Percentiles rank a stretch among this genome's conserved stretches.
Conservation (phyloP, 2,888 invertebrate genomes). For the Euphydryas editha region DNA sequence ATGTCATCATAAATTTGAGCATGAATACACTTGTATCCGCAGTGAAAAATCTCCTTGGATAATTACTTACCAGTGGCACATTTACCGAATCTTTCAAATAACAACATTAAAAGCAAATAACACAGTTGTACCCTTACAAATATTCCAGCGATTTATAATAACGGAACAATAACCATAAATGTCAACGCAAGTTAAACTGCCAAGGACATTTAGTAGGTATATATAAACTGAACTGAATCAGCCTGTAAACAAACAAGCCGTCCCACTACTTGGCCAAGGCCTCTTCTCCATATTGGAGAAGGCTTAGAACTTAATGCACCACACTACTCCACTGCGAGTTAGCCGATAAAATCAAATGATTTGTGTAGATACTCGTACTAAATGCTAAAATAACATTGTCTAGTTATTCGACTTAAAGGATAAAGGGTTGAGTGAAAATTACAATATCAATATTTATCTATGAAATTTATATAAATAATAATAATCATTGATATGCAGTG, state of each 20-base stretch:
- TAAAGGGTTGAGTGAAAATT: conserved; percentile 10
- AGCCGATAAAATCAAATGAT: neutral
- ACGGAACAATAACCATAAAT: no score
- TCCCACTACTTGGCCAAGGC: no score
- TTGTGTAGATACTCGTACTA: neutral
- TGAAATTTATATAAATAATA: conserved; percentile 24
- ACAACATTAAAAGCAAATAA: neutral
- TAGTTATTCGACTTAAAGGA: neutral
- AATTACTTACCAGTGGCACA: neutral
- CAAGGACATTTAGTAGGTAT: no score
- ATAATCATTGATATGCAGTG: conserved; percentile 28
- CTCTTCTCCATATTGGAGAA: no score
- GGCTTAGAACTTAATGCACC: no score
- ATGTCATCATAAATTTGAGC: no score
- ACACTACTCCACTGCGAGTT: no score
- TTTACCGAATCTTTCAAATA: neutral
- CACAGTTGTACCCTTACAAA: neutral
- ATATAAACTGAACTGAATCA: no score
- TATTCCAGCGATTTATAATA: neutral
- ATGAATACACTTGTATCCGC: neutral
- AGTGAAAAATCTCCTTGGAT: no score
- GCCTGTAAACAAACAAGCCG: no score
- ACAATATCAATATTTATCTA: conserved; percentile 11
- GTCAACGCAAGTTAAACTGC: no score
- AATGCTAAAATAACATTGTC: neutral